Evolutionary conservation across 2,888 invertebrate genomes (phyloP), one percentile per base, ranked within the genome.

Genomic region (Eupithecia exiguata): DNA sequence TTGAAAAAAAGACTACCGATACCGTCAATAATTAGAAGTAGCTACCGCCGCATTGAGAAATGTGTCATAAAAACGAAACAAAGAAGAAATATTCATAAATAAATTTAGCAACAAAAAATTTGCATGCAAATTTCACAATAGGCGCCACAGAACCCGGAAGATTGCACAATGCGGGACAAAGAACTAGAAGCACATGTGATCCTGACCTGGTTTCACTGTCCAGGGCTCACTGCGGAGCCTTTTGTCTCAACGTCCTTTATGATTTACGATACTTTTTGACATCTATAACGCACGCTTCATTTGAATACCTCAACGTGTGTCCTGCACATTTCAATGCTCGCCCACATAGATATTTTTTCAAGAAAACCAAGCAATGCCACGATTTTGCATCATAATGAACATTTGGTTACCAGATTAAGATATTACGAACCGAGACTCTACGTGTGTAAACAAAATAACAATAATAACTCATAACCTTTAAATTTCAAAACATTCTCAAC

Each of bases 341-440:
- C 86, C 89, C 86, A 86, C 86, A 85, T 85, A 82, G 84, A 84
- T 84, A 83, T 90, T 93, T 93, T 93, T 92, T 91, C 84, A 82
- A 87, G 85, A 82, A 80, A 83, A 86, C 84, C 85, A 87, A 83
- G 84, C 83, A 87, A 83, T 85, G 84, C 84, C 78, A 76, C 80
- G 74, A 71, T 81, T 92, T 93, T 91, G 89, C 93, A 93, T 93
- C 89, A 92, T 88, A 93, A 93, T 89, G 88, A 87, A 92, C 94
- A 93, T 93, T 94, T 94, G 93, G 93, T 93, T 90, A 93, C 93
- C 93, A 94, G 92, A 94, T 93, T 92, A 93, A 90, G 88, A 87
- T 85, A 89, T 90, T 90, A 90, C 90, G 90, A 87, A 83, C 80
- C 84, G 87, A 86, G 85, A 87, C 88, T 84, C 83, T 86, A 87